These are phyloP conservation scores for Conchocele bisecta DNA, from an alignment of 2,888 invertebrate genomes.

Conservation along the genomic window DNA sequence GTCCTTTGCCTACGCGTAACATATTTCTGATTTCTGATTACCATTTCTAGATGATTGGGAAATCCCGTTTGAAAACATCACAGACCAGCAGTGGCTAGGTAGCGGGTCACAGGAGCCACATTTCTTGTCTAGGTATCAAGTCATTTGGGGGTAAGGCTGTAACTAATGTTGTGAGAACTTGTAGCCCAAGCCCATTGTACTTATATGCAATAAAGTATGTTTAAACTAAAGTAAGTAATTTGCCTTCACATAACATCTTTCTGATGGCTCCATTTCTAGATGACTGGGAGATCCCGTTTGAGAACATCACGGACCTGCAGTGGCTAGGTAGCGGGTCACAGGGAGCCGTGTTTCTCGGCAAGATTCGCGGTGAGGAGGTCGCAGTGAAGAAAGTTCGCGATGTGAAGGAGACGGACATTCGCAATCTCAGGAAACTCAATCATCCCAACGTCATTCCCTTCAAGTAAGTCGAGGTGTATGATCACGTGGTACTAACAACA, in stretches of 20 bases:
- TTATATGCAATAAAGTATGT: too few species aligned
- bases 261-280: conserved; percentile 85
- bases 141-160: too few species aligned
- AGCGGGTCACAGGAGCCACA: conserved; percentile 98
- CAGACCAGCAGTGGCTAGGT: conserved; percentile 94
- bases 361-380: conserved; percentile 89
- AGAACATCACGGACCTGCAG: conserved; percentile 92
- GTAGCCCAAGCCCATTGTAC: too few species aligned
- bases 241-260: too few species aligned
- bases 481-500: too few species aligned
- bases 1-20: too few species aligned
- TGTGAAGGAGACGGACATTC: conserved; percentile 95
- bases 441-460: conserved; percentile 98
- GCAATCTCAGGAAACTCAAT: conserved; percentile 94
- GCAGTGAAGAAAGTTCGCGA: conserved; percentile 98
- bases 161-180: too few species aligned
- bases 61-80: conserved; percentile 95
- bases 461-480: conserved; percentile 84
- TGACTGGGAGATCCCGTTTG: conserved; percentile 98
- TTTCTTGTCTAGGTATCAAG: too few species aligned
- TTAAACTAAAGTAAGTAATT: too few species aligned
- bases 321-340: conserved; percentile 98
- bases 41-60: conserved; percentile 94
- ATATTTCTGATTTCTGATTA: too few species aligned
- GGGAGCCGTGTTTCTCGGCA: conserved; percentile 96